Evolutionary conservation across 2,888 invertebrate genomes (phyloP), one percentile per base, ranked within the genome.

Genomic region (Trichogramma evanescens): DNA sequence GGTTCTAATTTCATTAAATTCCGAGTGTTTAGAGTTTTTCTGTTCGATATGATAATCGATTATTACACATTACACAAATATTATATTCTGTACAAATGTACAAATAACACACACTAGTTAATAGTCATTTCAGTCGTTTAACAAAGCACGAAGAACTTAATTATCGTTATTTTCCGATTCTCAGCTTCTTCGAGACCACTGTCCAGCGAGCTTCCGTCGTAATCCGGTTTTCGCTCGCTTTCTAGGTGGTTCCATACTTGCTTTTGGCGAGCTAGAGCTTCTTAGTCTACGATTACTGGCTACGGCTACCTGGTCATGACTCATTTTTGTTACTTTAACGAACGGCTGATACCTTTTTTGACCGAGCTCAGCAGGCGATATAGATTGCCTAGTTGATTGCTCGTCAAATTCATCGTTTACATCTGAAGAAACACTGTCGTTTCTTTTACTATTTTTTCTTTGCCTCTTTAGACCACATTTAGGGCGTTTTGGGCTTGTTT

Each of bases 311-410:
- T 76, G 76, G 66, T 76, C 78, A 26, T 26, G 26, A 26, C 26
- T 26, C 26, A 87, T 82, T 65, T 87, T 84, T 72, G 85, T 84
- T 66, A 87, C 86, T 8, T 85, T 80, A 67, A 88, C 87, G 62
- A 85, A 84, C 0, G 87, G 87, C 73, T 87, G 86, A 71, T 84
- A 80, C 46, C n/a, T 45, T 71, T 26, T 26, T 26, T 26, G 26
- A 26, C 26, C 26, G 26, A 26, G 26, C 26, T 26, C 26, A 9
- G 54, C 4, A 2, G 71, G 69, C 5, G 72, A 71, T 40, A 68
- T 70, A 1, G 73, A 66, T 10, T 73, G 70, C 10, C 74, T 75
- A 5, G 69, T 66, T 26, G 73, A 55, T 38, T 67, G 64, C 26
- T 69, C 66, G 3, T 72, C 73, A 4, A 71, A 48, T 7, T 75